phyloP scores from a whole-genome alignment of 2,797 vertebrate genomes.

The Ispidina picta region DNA sequence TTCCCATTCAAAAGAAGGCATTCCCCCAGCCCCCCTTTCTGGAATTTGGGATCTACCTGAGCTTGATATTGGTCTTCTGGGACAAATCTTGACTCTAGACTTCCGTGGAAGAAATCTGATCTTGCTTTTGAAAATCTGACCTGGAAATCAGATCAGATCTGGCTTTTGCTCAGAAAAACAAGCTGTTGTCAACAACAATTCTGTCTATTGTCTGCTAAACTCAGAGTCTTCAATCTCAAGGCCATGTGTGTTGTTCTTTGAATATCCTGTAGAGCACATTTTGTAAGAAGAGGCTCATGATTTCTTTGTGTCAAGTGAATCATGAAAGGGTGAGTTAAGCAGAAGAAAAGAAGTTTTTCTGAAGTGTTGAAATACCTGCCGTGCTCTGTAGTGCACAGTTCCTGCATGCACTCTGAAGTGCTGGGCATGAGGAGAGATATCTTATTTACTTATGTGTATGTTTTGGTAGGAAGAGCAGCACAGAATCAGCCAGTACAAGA shows the following conservation, averaged over 20 bases:
- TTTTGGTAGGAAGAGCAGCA: not conserved
- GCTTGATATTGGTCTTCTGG: not conserved
- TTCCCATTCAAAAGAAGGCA: not conserved
- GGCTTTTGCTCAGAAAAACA: not conserved
- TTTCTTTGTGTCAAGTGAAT: not conserved
- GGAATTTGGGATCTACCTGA: not conserved
- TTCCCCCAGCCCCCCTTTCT: fast-evolving
- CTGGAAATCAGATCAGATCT: not conserved
- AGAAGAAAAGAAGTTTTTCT: not conserved
- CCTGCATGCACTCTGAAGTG: not conserved
- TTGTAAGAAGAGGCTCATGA: not conserved
- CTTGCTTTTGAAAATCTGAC: not conserved
- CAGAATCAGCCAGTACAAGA: not conserved
- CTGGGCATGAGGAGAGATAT: not conserved
- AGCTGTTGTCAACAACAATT: not conserved
- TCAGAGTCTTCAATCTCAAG: not conserved
- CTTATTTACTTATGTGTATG: not conserved
- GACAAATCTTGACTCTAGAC: not conserved
- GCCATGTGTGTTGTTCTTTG: not conserved
- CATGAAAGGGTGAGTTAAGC: not conserved
- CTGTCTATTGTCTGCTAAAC: not conserved
- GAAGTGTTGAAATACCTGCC: not conserved
- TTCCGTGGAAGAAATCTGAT: not conserved
- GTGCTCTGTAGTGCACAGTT: not conserved
- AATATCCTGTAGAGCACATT: not conserved